These are phyloP conservation scores for Isichthys henryi DNA, from an alignment of 2,113 vertebrate genomes.

Conservation along the genomic window DNA sequence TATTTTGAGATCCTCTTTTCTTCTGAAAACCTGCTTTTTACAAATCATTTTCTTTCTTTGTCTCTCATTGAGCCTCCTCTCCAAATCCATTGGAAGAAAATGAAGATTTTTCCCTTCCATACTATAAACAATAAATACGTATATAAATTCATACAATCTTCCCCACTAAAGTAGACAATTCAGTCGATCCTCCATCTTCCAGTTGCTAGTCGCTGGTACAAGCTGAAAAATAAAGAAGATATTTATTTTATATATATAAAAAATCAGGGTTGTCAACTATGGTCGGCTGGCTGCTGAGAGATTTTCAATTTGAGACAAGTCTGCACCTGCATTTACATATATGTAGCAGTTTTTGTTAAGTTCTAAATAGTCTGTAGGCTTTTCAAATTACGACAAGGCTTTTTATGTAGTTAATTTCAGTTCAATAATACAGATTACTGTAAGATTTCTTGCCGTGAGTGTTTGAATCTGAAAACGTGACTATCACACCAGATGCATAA, in stretches of 20 bases:
- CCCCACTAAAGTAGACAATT: background rate
- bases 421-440: no score
- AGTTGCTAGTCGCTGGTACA: background rate
- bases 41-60: background rate
- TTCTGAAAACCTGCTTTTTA: background rate
- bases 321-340: no score
- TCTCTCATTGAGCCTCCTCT: background rate
- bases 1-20: background rate
- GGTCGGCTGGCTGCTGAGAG: no score
- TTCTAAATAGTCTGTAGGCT: no score
- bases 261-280: no score
- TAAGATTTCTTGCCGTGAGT: no score
- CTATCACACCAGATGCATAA: background rate
- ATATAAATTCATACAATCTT: background rate
- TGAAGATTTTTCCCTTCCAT: background rate
- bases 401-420: no score
- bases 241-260: background rate
- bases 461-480: no score
- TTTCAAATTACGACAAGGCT: no score
- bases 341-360: no score
- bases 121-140: constrained; percentile 11
- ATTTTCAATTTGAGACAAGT: no score
- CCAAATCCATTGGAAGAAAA: background rate
- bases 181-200: background rate
- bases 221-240: background rate